These are phyloP conservation scores for Schizotus pectinicornis DNA, from an alignment of 2,888 invertebrate species.

Conservation along the genomic window DNA sequence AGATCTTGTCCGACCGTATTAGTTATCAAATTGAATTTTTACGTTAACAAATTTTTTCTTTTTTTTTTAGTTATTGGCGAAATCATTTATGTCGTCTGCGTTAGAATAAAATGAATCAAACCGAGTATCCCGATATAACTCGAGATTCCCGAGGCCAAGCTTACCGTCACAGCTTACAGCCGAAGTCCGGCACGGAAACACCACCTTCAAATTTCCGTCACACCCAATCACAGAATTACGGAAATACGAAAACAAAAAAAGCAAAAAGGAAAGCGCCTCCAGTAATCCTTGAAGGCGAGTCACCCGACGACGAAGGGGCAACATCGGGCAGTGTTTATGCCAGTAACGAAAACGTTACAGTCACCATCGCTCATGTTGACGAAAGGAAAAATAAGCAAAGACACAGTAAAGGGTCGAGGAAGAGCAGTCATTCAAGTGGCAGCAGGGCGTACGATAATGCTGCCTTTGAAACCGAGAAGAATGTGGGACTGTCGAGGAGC, in stretches of 20 bases:
- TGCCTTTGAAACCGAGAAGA: conserved; percentile 33
- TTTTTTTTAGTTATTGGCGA: too few species aligned
- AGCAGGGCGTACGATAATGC: conserved; percentile 36
- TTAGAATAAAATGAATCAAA: too few species aligned
- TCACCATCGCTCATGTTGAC: conserved; percentile 5
- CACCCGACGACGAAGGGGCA: conserved; percentile 20
- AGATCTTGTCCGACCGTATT: too few species aligned
- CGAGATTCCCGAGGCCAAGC: conserved; percentile 18
- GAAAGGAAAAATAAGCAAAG: conserved; percentile 5
- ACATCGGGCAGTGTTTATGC: conserved; percentile 5
- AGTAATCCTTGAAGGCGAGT: conserved; percentile 25
- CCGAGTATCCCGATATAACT: conserved; percentile 7
- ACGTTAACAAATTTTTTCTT: too few species aligned
- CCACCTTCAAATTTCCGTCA: conserved; percentile 26
- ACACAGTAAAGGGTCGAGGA: conserved; percentile 23
- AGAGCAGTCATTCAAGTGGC: conserved; percentile 4
- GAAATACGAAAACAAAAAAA: conserved; percentile 27
- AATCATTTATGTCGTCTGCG: too few species aligned
- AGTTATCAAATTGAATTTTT: too few species aligned
- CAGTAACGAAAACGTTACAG: conserved; percentile 12
- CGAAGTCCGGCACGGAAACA: conserved; percentile 18
- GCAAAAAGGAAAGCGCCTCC: conserved; percentile 18
- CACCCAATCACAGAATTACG: conserved; percentile 38
- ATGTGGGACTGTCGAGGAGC: conserved; percentile 24
- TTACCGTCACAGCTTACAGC: conserved; percentile 29